Base-by-base conservation (phyloP, 2,888 invertebrate species). In the Coelopa pilipes region DNA sequence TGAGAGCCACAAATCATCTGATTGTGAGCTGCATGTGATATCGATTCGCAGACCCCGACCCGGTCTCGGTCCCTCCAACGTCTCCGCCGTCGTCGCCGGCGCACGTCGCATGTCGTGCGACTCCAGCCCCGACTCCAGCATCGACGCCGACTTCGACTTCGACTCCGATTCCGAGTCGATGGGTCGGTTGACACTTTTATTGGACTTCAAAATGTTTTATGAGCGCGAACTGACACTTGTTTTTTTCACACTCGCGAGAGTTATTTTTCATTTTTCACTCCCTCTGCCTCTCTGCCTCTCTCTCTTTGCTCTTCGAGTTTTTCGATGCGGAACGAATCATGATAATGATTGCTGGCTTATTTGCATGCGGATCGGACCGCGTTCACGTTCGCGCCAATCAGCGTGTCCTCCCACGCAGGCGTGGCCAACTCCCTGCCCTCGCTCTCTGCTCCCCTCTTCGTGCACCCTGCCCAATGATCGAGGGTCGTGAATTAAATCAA, bases 131-230 rank as follows among this genome's bases (percentile, higher is more conserved):
- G 45, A 50, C 50, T 70, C 24, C 55, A 57, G 7, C 49, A 12
- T 21, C 12, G 21, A n/a, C 49, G 34, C 45, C 21, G 60, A 11
- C 21, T 19, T 49, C 60, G 45, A 15, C 15, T 24, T 11, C 45
- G 45, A 50, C 50, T 70, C 24, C 55, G 60, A 66, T 19, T 49
- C n/a, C 67, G 24, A 34, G 53, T 53, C 66, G 59, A 34, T 34
- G 34, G 63, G 53, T 70, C 49, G 70, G 74, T 77, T 81, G 86
- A 86, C 86, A 86, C 84, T 86, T 86, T 86, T 86, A 86, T 86
- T 86, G 84, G 83, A 80, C 82, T 81, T 85, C 87, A 86, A 85
- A 85, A 83, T 85, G 86, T 85, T 86, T 86, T 86, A 86, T 85
- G 86, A 84, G 84, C 82, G 70, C 76, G 75, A 78, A 59, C 21